Conservation (phyloP, 2,888 invertebrate species). For the Agrenia bidenticulata region DNA sequence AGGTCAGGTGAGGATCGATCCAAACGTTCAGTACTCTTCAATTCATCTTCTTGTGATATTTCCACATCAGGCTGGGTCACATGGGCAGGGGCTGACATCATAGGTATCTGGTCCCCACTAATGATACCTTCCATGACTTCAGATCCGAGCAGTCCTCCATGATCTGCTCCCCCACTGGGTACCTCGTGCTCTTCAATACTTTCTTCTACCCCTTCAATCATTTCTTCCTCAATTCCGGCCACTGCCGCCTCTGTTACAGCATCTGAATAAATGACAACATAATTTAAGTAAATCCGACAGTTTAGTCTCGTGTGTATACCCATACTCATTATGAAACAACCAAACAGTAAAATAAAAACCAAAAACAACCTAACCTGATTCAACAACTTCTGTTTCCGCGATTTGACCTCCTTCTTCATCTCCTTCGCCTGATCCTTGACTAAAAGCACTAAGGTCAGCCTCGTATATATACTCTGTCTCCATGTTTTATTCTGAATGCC, state of each 20-base stretch:
- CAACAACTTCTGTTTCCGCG: conserved; percentile 2
- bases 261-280: neutral
- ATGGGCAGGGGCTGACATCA: conserved; percentile 39
- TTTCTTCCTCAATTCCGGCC: conserved; percentile 35
- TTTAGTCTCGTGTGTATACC: too few species aligned
- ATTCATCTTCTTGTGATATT: conserved; percentile 65
- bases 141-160: conserved; percentile 10
- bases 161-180: neutral
- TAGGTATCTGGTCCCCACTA: conserved; percentile 36
- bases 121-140: conserved; percentile 23
- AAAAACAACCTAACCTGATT: conserved; percentile 3
- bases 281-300: too few species aligned
- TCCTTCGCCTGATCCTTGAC: conserved; percentile 26
- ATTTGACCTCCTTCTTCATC: conserved; percentile 22
- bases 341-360: too few species aligned
- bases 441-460: conserved; percentile 40
- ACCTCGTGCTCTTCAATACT: conserved; percentile 9
- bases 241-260: conserved; percentile 25
- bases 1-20: conserved; percentile 93
- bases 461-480: conserved; percentile 50
- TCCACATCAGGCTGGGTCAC: conserved; percentile 43
- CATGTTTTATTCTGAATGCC: conserved; percentile 25
- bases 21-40: conserved; percentile 85
- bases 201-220: conserved; percentile 26
- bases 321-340: too few species aligned